phyloP scores from a whole-genome alignment of 2,797 vertebrate genomes.

The Thalassophryne amazonica region DNA sequence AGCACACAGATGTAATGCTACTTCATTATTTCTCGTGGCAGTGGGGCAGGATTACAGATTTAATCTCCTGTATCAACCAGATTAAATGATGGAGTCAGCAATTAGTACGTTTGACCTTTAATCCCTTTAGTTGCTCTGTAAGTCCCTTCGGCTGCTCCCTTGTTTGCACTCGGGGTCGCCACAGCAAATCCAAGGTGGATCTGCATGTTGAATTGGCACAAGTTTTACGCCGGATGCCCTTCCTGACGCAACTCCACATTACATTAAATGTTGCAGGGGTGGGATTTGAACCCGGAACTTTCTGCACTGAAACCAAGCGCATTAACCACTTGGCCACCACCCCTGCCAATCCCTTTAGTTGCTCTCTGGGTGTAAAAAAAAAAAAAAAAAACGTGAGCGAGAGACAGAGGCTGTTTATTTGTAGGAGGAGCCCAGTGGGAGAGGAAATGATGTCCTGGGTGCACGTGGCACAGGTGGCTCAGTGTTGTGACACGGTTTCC shows the following conservation, averaged over 20 bases:
- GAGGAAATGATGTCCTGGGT: slow-evolving; percentile 2
- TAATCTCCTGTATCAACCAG: slow-evolving; percentile 42
- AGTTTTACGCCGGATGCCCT: no score
- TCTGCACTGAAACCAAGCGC: no score
- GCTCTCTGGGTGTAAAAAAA: neutral
- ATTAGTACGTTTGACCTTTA: slow-evolving; percentile 59
- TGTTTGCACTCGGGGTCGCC: no score
- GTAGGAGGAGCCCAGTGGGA: neutral
- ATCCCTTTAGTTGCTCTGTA: slow-evolving; percentile 7
- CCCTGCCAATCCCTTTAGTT: no score
- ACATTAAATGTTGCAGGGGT: no score
- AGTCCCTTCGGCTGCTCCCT: no score
- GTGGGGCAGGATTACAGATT: slow-evolving; percentile 43
- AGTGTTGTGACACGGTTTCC: slow-evolving; percentile 28
- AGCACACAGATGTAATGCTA: slow-evolving; percentile 16
- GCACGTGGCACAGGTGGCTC: slow-evolving; percentile 33
- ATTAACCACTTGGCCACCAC: no score
- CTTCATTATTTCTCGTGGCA: slow-evolving; percentile 24
- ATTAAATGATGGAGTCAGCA: slow-evolving; percentile 53
- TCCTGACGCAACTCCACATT: no score
- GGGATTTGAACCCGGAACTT: no score
- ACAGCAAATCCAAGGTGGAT: no score
- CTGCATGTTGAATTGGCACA: no score
- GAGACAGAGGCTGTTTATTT: slow-evolving; percentile 33
- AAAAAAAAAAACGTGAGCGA: no score